Evolutionary conservation across 2,888 invertebrate species (phyloP).

Genomic region (Diplazon laetatorius): DNA sequence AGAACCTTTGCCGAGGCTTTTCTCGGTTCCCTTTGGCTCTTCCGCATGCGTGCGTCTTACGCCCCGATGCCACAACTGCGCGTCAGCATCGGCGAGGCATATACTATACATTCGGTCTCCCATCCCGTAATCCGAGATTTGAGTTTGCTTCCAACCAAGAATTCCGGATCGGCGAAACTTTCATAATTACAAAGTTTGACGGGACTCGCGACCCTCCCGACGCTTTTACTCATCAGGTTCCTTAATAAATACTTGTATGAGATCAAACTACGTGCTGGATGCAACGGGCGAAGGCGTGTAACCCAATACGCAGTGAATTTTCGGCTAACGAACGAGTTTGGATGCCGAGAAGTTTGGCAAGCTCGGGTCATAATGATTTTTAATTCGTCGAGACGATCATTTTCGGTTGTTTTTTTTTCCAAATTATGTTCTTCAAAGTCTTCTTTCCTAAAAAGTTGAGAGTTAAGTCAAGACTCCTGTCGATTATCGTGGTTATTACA

Average conservation of each 20-base stretch:
- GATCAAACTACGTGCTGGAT: constrained; percentile 9
- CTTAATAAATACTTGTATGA: constrained; percentile 22
- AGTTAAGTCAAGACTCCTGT: too few relatives aligned
- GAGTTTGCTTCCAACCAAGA: constrained; percentile 67
- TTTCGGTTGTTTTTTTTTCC: too few relatives aligned
- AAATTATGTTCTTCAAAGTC: too few relatives aligned
- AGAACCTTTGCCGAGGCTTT: not conserved
- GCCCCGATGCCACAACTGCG: constrained; percentile 4
- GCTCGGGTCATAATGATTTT: not conserved
- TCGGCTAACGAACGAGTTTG: not conserved
- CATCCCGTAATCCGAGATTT: constrained; percentile 66
- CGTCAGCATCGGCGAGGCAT: constrained; percentile 2
- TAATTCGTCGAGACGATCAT: too few relatives aligned
- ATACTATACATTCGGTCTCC: constrained; percentile 8
- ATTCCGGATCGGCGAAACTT: constrained; percentile 70
- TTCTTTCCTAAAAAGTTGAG: too few relatives aligned
- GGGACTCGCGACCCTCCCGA: constrained; percentile 44
- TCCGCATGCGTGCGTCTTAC: constrained; percentile 33
- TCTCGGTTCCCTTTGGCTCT: constrained; percentile 4
- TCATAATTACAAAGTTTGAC: constrained; percentile 76
- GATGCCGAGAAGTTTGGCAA: not conserved
- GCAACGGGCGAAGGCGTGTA: constrained; percentile 15
- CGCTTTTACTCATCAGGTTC: constrained; percentile 39
- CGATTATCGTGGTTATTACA: too few relatives aligned
- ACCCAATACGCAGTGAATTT: constrained; percentile 3